Evolutionary conservation across 2,113 vertebrate species (phyloP).

Genomic region (Lutjanus erythropterus): DNA sequence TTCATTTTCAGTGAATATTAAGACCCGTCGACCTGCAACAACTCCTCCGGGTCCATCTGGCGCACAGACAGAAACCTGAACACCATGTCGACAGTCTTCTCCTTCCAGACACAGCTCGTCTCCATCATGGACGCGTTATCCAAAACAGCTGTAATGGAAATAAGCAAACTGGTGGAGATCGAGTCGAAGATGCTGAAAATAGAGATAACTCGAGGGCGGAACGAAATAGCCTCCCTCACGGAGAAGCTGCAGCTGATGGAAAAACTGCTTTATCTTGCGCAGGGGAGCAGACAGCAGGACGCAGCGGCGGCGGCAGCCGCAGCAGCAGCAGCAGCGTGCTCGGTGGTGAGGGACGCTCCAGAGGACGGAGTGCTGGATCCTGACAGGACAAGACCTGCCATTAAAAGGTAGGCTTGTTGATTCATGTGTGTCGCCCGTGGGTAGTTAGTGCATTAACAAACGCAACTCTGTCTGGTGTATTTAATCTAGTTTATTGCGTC

Average conservation of each 20-base stretch:
- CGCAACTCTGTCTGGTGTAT: neutral
- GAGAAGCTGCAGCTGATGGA: constrained; percentile 85
- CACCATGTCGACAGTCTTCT: constrained; percentile 78
- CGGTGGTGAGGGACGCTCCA: constrained; percentile 18
- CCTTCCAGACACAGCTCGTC: constrained; percentile 82
- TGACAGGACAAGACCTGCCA: constrained; percentile 42
- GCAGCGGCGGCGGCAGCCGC: constrained; percentile 13
- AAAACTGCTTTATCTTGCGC: constrained; percentile 76
- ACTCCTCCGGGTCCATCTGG: neutral
- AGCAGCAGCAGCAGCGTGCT: constrained; percentile 18
- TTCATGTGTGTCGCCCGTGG: neutral
- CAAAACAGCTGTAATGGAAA: constrained; percentile 83
- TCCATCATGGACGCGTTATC: constrained; percentile 83
- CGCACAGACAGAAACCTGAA: neutral
- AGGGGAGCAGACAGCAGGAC: constrained; percentile 65
- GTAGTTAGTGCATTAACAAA: no score
- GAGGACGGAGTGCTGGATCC: constrained; percentile 35
- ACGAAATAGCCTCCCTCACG: constrained; percentile 78
- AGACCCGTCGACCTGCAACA: neutral
- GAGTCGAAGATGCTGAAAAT: constrained; percentile 82
- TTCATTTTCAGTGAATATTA: neutral
- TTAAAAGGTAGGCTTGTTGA: constrained; percentile 65
- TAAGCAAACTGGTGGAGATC: constrained; percentile 83
- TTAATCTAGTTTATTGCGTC: constrained; percentile 37
- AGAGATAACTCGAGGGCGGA: constrained; percentile 81